Percentiles rank a stretch among this genome's conserved stretches.
Conservation (phyloP, 2,888 invertebrate genomes). For the Liposcelis brunnea region DNA sequence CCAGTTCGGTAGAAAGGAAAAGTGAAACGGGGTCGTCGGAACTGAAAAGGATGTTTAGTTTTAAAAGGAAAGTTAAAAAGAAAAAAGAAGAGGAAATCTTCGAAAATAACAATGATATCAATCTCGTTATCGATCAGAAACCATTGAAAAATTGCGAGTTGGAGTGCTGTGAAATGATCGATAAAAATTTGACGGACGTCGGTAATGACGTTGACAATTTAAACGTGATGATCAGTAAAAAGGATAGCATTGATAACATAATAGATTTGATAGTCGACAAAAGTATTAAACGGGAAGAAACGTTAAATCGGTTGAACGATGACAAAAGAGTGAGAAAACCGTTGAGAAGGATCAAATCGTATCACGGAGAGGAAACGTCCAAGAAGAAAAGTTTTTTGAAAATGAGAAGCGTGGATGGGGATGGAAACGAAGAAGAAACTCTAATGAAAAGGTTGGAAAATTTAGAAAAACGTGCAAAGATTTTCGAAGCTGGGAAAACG, state of each 20-base stretch:
- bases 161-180: background rate
- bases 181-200: background rate
- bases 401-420: slow-evolving; percentile 4
- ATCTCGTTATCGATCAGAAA: slow-evolving; percentile 2
- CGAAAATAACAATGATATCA: slow-evolving; percentile 1
- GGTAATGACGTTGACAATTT: background rate
- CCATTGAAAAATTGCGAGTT: slow-evolving; percentile 1
- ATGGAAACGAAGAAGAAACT: background rate
- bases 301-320: background rate
- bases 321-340: background rate
- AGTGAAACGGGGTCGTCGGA: too few species aligned
- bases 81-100: background rate
- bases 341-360: background rate
- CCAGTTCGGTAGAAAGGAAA: too few species aligned
- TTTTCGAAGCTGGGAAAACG: background rate
- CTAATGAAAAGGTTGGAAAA: background rate
- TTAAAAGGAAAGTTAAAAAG: too few species aligned
- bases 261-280: slow-evolving; percentile 6
- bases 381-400: background rate
- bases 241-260: slow-evolving; percentile 6
- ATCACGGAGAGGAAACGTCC: background rate
- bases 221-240: background rate
- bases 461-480: background rate
- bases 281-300: slow-evolving; percentile 2
- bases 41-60: too few species aligned